phyloP scores from a whole-genome alignment of 2,888 invertebrate species.

The Xestia ashworthii region DNA sequence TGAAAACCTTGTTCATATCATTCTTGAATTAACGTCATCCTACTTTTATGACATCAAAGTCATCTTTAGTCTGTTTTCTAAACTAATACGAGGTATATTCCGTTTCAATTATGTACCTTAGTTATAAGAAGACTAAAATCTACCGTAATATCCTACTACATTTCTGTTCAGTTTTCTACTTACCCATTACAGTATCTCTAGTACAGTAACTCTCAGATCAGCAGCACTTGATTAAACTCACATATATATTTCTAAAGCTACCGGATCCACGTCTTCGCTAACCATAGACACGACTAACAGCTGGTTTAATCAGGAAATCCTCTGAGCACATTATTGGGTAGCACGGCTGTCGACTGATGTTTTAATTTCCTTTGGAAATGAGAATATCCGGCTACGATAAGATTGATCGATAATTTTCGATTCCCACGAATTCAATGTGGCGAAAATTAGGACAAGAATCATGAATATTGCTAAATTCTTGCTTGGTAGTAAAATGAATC shows the following conservation, averaged over 20 bases:
- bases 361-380: slow-evolving; percentile 50
- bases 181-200: neutral
- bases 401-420: slow-evolving; percentile 13
- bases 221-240: neutral
- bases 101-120: too few relatives aligned
- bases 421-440: slow-evolving; percentile 25
- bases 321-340: slow-evolving; percentile 20
- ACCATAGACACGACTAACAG: slow-evolving; percentile 2
- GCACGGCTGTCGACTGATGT: neutral
- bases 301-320: slow-evolving; percentile 29
- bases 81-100: neutral
- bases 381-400: slow-evolving; percentile 29
- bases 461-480: neutral
- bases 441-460: neutral
- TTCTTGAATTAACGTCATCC: neutral
- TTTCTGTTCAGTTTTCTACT: neutral
- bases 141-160: neutral
- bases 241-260: neutral
- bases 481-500: neutral
- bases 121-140: too few relatives aligned
- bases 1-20: too few relatives aligned
- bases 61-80: neutral
- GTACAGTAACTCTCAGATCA: neutral
- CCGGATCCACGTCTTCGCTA: slow-evolving; percentile 5
- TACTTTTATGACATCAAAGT: neutral